Conservation (phyloP, 2,888 invertebrate genomes). For the Bellardia pandia region DNA sequence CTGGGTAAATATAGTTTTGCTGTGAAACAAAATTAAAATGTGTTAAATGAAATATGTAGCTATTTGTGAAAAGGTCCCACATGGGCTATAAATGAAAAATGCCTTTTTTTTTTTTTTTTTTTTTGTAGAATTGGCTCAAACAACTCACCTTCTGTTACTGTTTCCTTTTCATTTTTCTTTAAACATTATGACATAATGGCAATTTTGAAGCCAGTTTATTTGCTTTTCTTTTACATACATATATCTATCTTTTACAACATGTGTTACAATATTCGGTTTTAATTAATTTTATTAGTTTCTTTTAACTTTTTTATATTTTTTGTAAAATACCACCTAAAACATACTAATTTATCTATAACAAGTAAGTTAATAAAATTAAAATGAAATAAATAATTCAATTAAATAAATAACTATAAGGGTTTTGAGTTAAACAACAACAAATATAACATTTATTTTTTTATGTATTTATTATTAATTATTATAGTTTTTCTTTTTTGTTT, state of each 20-base stretch:
- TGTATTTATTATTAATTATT: constrained; percentile 17
- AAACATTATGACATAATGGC: constrained; percentile 11
- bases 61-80: not conserved
- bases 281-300: constrained; percentile 23
- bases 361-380: constrained; percentile 29
- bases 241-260: constrained; percentile 64
- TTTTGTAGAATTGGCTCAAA: constrained; percentile 56
- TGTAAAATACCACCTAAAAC: constrained; percentile 69
- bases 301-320: not conserved
- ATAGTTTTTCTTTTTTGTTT: constrained; percentile 40
- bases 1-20: constrained; percentile 27
- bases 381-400: constrained; percentile 14
- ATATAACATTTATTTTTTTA: constrained; percentile 59
- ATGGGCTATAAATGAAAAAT: not conserved
- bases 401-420: constrained; percentile 33
- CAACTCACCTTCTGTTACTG: constrained; percentile 58
- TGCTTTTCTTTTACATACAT: constrained; percentile 21
- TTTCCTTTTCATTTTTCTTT: constrained; percentile 6
- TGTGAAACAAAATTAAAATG: constrained; percentile 25
- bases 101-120: not conserved
- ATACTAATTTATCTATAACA: constrained; percentile 59
- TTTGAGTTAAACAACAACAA: constrained; percentile 64
- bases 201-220: constrained; percentile 4
- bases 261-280: constrained; percentile 40
- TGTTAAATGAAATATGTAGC: not conserved